Base-by-base conservation (phyloP, 2,888 invertebrate species). In the Ditylenchus weischeri region DNA sequence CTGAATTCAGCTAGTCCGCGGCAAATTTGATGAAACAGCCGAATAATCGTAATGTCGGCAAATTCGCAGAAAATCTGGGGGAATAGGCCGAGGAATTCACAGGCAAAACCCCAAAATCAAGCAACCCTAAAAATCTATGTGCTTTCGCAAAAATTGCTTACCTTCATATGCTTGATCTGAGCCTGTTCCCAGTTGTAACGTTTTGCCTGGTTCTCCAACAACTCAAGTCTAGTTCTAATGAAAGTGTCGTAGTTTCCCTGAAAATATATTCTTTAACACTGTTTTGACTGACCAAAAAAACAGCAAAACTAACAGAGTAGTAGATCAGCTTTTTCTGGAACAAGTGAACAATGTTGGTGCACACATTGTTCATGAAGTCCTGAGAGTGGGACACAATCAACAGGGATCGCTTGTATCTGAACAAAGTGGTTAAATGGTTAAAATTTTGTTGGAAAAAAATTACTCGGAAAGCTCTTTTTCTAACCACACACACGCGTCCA, bases 151-250 rank as follows among this genome's bases (percentile, higher is more conserved):
- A 43, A 71, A 35, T 57, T 51, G 63, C 71, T 67, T 83, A 90
- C 90, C 88, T 98, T 98, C 96, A 98, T 99, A 83, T 98, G 93
- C 70, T 92, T 88, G 73, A 99, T 96, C 86, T 98, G 96, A 85
- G 94, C 93, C 84, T 99, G 98, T 85, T 99, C 96, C 98, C 98
- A 98, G 82, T 94, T 93, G 86, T 95, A 98, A 83, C 93, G 92
- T 84, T 99, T 99, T 89, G 90, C 91, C 86, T 99, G 98, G 85
- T 98, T 98, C 85, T 98, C 98, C 72, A 94, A 86, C 78, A 95
- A 86, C 84, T 99, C 98, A 87, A 90, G 87, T 72, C 94, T 87
- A 3, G 96, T 99, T 76, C 91, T 90, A 11, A 92, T 88, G 83
- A 96, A 99, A 1, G 92, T 90, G 84, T 99, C 98, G 84, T 96